Evolutionary conservation across 2,888 invertebrate genomes (phyloP), one percentile per base, ranked within the genome.

Genomic region (Oscheius myriophilus): DNA sequence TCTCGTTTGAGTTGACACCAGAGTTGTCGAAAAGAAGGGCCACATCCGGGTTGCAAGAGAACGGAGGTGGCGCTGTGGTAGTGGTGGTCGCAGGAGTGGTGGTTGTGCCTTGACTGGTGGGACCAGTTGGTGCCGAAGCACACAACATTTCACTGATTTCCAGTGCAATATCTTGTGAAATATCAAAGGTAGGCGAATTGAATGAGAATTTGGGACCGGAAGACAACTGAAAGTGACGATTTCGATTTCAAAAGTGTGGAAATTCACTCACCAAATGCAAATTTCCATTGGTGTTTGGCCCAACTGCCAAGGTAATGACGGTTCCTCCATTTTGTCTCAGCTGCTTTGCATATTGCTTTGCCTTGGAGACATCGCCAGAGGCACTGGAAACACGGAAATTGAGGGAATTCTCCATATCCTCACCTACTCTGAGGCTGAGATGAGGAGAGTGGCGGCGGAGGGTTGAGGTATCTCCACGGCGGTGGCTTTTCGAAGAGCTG

Each of bases 351-450:
- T 53, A 63, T 0, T 23, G 55, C 6, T 26, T 16, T 6, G 55
- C 63, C 16, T 21, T 39, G 39, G 41, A 54, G 26, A 69, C 21
- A 42, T 69, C 69, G 45, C 26, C 57, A 43, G 55, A 26, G 16
- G 25, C 33, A 16, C 69, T 69, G 23, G 58, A 58, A 52, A 11
- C 2, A 9, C 2, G 9, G n/a, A 18, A 42, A 53, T 33, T 41
- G n/a, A 18, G 25, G 1, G 16, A 41, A 16, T 16, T 49, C 9
- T 7, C 11, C 14, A 25, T 49, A 18, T 49, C 6, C 49, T 23
- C 26, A 39, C 58, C 33, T 46, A 67, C 67, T 67, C 67, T 7
- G 58, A 67, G 2, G 67, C 67, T 23, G 67, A 67, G 42, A 67
- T 51, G 41, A 67, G 26, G 21, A 67, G 41, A 18, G 42, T 51